Base-by-base conservation (phyloP, 2,113 vertebrate genomes). In the Sciurus niger region DNA sequence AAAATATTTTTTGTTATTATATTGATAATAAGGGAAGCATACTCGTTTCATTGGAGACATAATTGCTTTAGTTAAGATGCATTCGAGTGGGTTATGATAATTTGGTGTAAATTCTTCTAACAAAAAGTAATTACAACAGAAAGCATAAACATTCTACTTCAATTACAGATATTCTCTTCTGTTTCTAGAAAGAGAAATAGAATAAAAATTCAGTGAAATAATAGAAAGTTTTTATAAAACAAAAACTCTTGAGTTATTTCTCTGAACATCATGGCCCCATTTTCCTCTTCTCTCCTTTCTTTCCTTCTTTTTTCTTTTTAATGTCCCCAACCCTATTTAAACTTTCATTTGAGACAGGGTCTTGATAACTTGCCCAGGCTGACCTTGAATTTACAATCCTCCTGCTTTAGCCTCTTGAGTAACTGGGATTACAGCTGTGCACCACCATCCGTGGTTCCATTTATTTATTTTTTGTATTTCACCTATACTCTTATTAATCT, bases 71-170 rank as follows among this genome's bases (percentile, higher is more conserved):
- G 17, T 95, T 67, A 83, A 48, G 76, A 77, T 88, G 48, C 51
- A 48, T 88, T 94, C 60, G 25, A 72, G 58, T 76, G 79, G 34
- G 22, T 89, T 85, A 51, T 90, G 58, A 51, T 48, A 46, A 53
- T 74, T 90, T 93, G 34, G 7, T 82, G 48, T 67, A 87, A 84
- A 48, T 87, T 93, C 28, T 89, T 74, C 53, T 40, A 30, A 85
- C 34, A 77, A 86, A 93, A 92, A 79, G 18, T 87, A 90, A 60
- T 90, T 89, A 58, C 34, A 95, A 25, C 55, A 79, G 80, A 92
- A 22, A 60, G 12, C 58, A n/a, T 76, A 74, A 67, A 6, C 46
- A 55, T 74, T 91, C 37, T 37, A 34, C 67, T 93, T 84, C 9
- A 90, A 20, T 82, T 95, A 76, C 55, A 63, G 37, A 78, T 76